Percentiles rank a stretch among this genome's conserved stretches.
Evolutionary conservation across 2,113 vertebrate genomes (phyloP).

Genomic region (Aleadryas rufinucha): DNA sequence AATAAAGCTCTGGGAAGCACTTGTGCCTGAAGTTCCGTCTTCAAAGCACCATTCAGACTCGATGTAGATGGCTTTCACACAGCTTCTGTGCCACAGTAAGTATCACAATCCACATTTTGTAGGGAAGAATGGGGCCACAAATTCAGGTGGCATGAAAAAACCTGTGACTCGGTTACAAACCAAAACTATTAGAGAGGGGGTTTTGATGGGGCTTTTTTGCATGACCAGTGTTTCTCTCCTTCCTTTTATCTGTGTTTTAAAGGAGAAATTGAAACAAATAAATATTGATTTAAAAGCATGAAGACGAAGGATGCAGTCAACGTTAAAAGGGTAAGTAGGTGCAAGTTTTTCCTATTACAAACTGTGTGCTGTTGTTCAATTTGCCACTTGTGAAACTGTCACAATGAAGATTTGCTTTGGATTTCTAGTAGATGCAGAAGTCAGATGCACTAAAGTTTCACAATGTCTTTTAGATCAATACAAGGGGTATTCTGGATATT

Average conservation of each 20-base stretch:
- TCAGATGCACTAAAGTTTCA: neutral
- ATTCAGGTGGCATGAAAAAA: neutral
- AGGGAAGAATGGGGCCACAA: neutral
- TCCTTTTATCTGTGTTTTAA: neutral
- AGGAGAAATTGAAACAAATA: neutral
- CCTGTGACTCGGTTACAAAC: neutral
- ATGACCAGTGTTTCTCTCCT: neutral
- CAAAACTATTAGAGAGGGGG: neutral
- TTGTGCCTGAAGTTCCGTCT: neutral
- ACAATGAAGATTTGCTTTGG: neutral
- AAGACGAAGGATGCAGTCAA: neutral
- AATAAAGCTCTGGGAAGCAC: neutral
- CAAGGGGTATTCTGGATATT: neutral
- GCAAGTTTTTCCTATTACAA: neutral
- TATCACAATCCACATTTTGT: neutral
- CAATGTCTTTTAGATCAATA: neutral
- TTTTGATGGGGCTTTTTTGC: neutral
- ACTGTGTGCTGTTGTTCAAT: neutral
- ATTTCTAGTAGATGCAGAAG: neutral
- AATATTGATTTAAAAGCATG: neutral
- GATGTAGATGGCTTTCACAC: neutral
- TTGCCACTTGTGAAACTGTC: neutral
- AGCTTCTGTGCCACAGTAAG: neutral
- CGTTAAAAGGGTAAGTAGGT: neutral
- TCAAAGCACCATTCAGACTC: neutral